Evolutionary conservation across 1,140 invertebrate species (phyloP).

Genomic region (Brachionus rotundiformis): DNA sequence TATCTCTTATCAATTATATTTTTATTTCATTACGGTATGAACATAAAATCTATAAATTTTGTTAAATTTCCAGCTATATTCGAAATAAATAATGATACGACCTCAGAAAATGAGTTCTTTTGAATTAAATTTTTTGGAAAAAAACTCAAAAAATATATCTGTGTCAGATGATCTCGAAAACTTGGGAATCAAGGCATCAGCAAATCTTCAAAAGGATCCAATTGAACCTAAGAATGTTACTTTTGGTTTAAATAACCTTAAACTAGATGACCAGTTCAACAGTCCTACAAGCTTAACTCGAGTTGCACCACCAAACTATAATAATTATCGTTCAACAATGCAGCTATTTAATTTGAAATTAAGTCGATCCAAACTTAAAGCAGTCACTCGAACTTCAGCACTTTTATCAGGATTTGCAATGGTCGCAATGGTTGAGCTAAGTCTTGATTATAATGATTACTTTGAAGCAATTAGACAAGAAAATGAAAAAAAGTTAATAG

Average conservation of each 20-base stretch:
- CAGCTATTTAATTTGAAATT: slow-evolving; percentile 50
- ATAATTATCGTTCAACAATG: slow-evolving; percentile 15
- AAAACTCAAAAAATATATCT: neutral
- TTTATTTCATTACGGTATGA: too few relatives aligned
- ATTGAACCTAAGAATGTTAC: neutral
- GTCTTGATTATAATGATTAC: slow-evolving; percentile 31
- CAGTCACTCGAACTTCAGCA: slow-evolving; percentile 53
- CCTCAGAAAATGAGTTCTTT: slow-evolving; percentile 43
- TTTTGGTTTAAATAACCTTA: neutral
- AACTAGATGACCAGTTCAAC: neutral
- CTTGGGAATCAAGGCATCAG: neutral
- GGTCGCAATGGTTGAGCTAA: slow-evolving; percentile 53
- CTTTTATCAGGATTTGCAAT: slow-evolving; percentile 54
- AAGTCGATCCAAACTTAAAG: slow-evolving; percentile 53
- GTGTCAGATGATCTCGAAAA: neutral
- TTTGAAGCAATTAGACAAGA: slow-evolving; percentile 41
- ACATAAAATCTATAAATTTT: too few relatives aligned
- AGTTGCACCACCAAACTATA: neutral
- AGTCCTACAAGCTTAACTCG: neutral
- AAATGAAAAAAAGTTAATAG: slow-evolving; percentile 6
- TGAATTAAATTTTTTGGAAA: slow-evolving; percentile 38
- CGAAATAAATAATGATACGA: neutral
- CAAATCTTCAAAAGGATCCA: neutral
- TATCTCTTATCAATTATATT: too few relatives aligned
- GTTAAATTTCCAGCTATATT: neutral